Evolutionary conservation across 2,797 vertebrate genomes (phyloP).

Genomic region (Diceros bicornis): DNA sequence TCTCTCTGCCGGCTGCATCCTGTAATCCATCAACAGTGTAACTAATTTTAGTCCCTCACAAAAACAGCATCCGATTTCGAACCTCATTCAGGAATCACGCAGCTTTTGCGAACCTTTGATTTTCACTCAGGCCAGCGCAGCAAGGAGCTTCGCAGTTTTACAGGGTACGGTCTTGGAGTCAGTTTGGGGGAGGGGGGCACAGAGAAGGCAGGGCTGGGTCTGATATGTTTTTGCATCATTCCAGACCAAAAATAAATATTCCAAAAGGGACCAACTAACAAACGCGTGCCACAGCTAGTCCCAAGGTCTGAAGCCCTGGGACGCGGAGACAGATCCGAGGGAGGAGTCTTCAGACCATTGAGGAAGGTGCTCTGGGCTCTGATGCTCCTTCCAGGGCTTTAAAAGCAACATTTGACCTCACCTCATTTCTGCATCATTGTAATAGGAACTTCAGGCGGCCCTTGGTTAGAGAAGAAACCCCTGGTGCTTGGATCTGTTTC

Average conservation of each 20-base stretch:
- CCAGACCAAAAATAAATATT: constrained; percentile 47
- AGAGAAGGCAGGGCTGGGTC: not conserved
- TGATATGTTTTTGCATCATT: not conserved
- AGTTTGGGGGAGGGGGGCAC: not conserved
- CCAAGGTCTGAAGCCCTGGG: not conserved
- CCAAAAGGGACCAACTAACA: not conserved
- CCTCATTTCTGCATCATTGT: not conserved
- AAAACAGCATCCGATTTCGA: not conserved
- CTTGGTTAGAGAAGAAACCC: not conserved
- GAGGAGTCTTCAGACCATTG: not conserved
- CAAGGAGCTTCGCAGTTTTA: not conserved
- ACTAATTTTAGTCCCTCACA: constrained; percentile 12
- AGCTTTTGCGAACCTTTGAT: not conserved
- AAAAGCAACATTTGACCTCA: not conserved
- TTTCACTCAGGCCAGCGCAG: not conserved
- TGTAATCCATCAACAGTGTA: not conserved
- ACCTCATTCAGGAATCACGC: not conserved
- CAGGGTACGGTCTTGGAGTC: not conserved
- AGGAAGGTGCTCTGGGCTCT: not conserved
- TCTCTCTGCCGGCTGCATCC: not conserved
- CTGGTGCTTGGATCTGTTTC: not conserved
- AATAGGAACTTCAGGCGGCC: not conserved
- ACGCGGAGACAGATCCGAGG: not conserved
- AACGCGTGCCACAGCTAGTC: not conserved
- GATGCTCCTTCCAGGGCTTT: not conserved